These are phyloP conservation scores for Epizoanthus stellaris DNA, from an alignment of 92 coral and sea anemone species.

Conservation along the genomic window DNA sequence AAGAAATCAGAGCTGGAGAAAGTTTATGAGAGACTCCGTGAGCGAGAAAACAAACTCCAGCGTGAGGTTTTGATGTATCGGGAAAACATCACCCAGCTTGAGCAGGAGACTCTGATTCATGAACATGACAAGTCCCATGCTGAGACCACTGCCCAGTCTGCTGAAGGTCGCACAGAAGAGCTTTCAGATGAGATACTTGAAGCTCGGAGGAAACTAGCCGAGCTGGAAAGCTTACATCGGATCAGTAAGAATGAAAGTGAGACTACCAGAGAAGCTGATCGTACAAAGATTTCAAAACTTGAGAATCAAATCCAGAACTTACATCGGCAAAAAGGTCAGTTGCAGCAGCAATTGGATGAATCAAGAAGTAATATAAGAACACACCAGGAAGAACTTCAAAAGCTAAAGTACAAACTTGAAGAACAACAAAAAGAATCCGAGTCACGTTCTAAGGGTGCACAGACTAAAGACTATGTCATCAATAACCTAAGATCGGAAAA, in stretches of 20 bases:
- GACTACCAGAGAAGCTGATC: slow-evolving; percentile 62
- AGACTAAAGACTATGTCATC: slow-evolving; percentile 72
- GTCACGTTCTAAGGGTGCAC: slow-evolving; percentile 59
- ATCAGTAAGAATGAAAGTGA: slow-evolving; percentile 62
- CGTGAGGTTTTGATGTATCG: slow-evolving; percentile 59
- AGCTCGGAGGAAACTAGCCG: slow-evolving; percentile 67
- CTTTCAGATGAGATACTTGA: slow-evolving; percentile 75
- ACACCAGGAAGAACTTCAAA: slow-evolving; percentile 69
- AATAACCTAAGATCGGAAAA: slow-evolving; percentile 80
- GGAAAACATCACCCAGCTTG: slow-evolving; percentile 68
- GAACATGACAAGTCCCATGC: slow-evolving; percentile 62
- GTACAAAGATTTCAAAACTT: slow-evolving; percentile 76
- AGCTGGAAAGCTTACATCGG: slow-evolving; percentile 67
- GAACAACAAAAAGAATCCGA: slow-evolving; percentile 69
- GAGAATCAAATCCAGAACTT: slow-evolving; percentile 79
- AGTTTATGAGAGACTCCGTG: slow-evolving; percentile 59
- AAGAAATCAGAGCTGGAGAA: slow-evolving; percentile 72
- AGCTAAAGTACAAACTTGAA: slow-evolving; percentile 61
- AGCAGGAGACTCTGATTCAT: slow-evolving; percentile 60
- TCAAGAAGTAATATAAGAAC: slow-evolving; percentile 65
- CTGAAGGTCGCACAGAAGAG: slow-evolving; percentile 67
- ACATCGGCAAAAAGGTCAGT: slow-evolving; percentile 66
- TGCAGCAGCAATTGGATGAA: slow-evolving; percentile 82
- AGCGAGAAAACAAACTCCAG: slow-evolving; percentile 73
- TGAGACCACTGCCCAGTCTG: slow-evolving; percentile 69